A percentile compares a stretch with the other conserved stretches of the same genome.
phyloP scores from a whole-genome alignment of 2,888 invertebrate species.

The Scaptomyza caliginosa region DNA sequence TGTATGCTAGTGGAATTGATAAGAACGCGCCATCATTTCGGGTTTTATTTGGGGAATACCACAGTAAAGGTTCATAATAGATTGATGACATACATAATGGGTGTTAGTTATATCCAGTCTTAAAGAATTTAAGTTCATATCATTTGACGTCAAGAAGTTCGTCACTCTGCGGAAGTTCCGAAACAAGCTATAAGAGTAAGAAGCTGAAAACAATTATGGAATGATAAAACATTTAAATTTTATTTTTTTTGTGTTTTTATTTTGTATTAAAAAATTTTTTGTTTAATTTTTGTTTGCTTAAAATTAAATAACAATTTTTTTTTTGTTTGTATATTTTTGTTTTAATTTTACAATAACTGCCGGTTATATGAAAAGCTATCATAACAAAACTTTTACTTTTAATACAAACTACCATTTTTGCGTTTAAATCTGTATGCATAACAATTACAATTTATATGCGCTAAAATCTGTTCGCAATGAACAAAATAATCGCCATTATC shows the following conservation, averaged over 20 bases:
- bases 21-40: constrained; percentile 21
- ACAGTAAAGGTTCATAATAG: constrained; percentile 13
- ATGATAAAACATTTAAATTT: constrained; percentile 35
- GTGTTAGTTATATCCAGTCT: background rate
- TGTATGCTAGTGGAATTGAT: constrained; percentile 22
- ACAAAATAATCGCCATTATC: constrained; percentile 57
- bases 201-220: constrained; percentile 36
- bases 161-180: constrained; percentile 4
- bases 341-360: constrained; percentile 23
- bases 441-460: constrained; percentile 33
- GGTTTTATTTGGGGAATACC: constrained; percentile 52
- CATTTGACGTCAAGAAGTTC: constrained; percentile 37
- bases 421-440: constrained; percentile 12
- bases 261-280: constrained; percentile 51
- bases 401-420: constrained; percentile 49
- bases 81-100: constrained; percentile 13
- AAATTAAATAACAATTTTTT: constrained; percentile 64
- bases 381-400: constrained; percentile 76
- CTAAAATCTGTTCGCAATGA: constrained; percentile 36
- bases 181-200: constrained; percentile 16
- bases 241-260: constrained; percentile 14
- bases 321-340: constrained; percentile 4
- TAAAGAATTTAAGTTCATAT: constrained; percentile 21
- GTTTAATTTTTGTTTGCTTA: constrained; percentile 58
- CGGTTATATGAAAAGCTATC: constrained; percentile 66